phyloP scores from a whole-genome alignment of 1,140 invertebrate genomes.

The Formica exsecta region DNA sequence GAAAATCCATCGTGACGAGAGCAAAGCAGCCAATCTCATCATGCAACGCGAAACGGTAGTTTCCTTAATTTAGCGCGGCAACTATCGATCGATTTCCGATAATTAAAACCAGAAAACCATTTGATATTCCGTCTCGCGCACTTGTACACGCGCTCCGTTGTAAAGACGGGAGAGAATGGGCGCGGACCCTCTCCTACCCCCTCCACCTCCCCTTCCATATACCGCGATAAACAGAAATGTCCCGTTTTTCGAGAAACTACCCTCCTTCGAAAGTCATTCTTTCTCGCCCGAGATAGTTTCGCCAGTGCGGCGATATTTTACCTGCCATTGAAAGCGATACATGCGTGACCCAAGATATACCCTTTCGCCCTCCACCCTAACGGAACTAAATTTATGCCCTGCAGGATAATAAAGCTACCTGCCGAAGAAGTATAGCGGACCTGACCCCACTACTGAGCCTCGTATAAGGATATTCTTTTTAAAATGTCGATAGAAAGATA shows the following conservation, averaged over 20 bases:
- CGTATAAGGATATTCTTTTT: slow-evolving; percentile 36
- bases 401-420: slow-evolving; percentile 66
- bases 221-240: slow-evolving; percentile 29
- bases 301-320: slow-evolving; percentile 57
- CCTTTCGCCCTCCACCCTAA: background rate
- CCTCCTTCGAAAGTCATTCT: slow-evolving; percentile 55
- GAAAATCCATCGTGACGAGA: background rate
- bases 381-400: slow-evolving; percentile 64
- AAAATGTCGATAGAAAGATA: slow-evolving; percentile 57
- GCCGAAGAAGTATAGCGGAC: slow-evolving; percentile 58
- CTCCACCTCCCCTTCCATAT: background rate
- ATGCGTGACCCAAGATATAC: slow-evolving; percentile 34
- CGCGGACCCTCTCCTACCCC: background rate
- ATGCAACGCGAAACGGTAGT: slow-evolving; percentile 22
- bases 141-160: slow-evolving; percentile 21
- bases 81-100: slow-evolving; percentile 53
- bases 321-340: slow-evolving; percentile 38
- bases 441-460: slow-evolving; percentile 34
- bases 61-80: slow-evolving; percentile 33
- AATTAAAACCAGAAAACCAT: slow-evolving; percentile 58
- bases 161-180: background rate
- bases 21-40: slow-evolving; percentile 12
- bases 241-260: background rate
- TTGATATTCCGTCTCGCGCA: slow-evolving; percentile 35
- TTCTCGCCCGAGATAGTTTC: slow-evolving; percentile 41